These are phyloP conservation scores for Ichneumon xanthorius DNA, from an alignment of 2,888 invertebrate genomes.

Conservation along the genomic window DNA sequence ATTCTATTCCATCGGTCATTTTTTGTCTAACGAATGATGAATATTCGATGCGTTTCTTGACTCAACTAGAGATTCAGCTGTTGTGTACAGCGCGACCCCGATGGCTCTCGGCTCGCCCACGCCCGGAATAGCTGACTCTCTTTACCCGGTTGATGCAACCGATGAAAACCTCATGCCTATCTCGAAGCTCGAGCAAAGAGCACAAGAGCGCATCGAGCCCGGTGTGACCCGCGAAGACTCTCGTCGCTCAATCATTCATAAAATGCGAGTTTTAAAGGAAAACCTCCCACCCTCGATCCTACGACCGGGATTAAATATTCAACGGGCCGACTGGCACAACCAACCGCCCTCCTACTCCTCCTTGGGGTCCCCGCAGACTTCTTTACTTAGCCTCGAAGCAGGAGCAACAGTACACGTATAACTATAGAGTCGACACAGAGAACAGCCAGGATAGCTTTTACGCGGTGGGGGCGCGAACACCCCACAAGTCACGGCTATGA, in stretches of 20 bases:
- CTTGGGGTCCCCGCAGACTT: slow-evolving; percentile 60
- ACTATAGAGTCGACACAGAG: background rate
- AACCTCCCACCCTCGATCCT: slow-evolving; percentile 70
- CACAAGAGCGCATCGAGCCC: slow-evolving; percentile 10
- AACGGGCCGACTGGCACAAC: slow-evolving; percentile 64
- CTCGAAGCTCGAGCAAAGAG: slow-evolving; percentile 39
- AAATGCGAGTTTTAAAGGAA: slow-evolving; percentile 78
- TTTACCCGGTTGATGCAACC: slow-evolving; percentile 43
- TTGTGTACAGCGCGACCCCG: slow-evolving; percentile 53
- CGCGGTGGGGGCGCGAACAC: slow-evolving; percentile 20
- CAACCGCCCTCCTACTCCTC: slow-evolving; percentile 43
- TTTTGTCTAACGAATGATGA: slow-evolving; percentile 17
- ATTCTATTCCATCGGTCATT: background rate
- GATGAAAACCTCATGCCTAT: slow-evolving; percentile 32
- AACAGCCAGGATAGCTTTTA: slow-evolving; percentile 33
- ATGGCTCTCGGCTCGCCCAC: slow-evolving; percentile 38
- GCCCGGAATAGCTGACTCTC: slow-evolving; percentile 14
- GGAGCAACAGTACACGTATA: slow-evolving; percentile 32
- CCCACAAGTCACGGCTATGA: background rate
- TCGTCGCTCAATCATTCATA: slow-evolving; percentile 78
- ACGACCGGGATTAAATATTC: slow-evolving; percentile 77
- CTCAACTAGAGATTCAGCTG: slow-evolving; percentile 19
- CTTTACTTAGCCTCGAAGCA: slow-evolving; percentile 61
- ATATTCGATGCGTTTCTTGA: slow-evolving; percentile 45
- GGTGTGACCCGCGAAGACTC: slow-evolving; percentile 55